Base-by-base conservation (phyloP, 2,113 vertebrate genomes). In the Gopherus flavomarginatus region DNA sequence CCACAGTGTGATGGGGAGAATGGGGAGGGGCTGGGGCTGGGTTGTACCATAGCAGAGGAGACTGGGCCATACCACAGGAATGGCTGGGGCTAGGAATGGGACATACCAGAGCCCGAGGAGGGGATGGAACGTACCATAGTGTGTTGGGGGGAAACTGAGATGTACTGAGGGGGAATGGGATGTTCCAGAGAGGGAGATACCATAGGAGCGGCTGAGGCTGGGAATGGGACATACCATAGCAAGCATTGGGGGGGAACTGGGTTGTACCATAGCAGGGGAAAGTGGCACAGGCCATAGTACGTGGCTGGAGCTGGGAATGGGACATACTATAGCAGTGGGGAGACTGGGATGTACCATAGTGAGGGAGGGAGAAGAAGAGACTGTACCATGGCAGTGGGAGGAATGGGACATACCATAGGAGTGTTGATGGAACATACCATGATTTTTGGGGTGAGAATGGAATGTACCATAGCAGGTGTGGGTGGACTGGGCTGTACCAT, bases 261-360 rank as follows among this genome's bases (percentile, higher is more conserved):
- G 26, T 89, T 98, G 92, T 97, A 98, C 98, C 98, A 99, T 16
- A 99, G 97, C 47, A 47, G 47, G 47, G 47, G 47, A 47, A 47
- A 47, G 9, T 47, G 47, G 47, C 47, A 47, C 47, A 47, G 9
- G 47, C 47, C 47, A 47, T 47, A 47, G 47, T 3, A 13, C 13
- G 49, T 50, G 12, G 49, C 12, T 50, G 49, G 49, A 11, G 12
- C 49, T 50, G 49, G 49, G 49, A 50, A 3, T 12, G 49, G 49
- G 49, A 50, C 12, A 13, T 50, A 50, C 49, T 12, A 50, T 50
- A 50, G 12, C 49, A 50, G 49, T 47, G 47, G 50, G 31, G 80
- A 47, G 16, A 42, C 16, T 6, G 86, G 84, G 26, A 90, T 98
- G 92, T 97, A 98, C 98, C 98, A 99, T 14, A 99, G 97, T 3